Evolutionary conservation across 2,797 vertebrate species (phyloP).

Genomic region (Helarctos malayanus): DNA sequence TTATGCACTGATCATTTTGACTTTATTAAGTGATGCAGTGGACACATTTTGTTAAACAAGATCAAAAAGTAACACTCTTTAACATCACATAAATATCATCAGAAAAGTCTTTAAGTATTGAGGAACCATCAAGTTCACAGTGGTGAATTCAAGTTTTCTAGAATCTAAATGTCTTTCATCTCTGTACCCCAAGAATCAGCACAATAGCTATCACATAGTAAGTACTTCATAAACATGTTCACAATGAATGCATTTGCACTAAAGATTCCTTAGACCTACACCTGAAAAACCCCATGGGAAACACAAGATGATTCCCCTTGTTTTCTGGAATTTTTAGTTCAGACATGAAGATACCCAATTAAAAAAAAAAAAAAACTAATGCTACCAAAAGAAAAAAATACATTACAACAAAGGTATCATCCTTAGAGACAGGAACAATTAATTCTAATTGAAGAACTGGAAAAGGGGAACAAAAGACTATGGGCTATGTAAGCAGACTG

Average conservation of each 20-base stretch:
- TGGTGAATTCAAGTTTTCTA: not conserved
- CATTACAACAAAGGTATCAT: not conserved
- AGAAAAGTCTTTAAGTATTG: not conserved
- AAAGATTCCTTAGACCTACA: not conserved
- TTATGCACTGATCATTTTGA: not conserved
- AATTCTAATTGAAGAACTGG: not conserved
- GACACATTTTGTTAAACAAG: conserved; percentile 33
- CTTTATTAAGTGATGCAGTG: not conserved
- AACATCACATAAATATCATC: not conserved
- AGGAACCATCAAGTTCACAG: not conserved
- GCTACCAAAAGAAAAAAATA: not conserved
- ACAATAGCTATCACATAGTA: not conserved
- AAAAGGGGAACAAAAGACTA: not conserved
- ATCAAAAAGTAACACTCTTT: conserved; percentile 27
- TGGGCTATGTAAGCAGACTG: not conserved
- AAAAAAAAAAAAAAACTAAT: not conserved
- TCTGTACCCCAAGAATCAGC: not conserved
- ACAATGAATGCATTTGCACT: not conserved
- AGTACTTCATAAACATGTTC: not conserved
- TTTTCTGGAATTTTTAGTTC: not conserved
- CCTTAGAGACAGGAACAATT: not conserved
- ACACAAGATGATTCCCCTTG: not conserved
- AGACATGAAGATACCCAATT: not conserved
- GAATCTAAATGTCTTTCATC: not conserved
- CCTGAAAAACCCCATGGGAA: not conserved